These are phyloP conservation scores for Megalops cyprinoides DNA, from an alignment of 2,797 vertebrate species.

Conservation along the genomic window DNA sequence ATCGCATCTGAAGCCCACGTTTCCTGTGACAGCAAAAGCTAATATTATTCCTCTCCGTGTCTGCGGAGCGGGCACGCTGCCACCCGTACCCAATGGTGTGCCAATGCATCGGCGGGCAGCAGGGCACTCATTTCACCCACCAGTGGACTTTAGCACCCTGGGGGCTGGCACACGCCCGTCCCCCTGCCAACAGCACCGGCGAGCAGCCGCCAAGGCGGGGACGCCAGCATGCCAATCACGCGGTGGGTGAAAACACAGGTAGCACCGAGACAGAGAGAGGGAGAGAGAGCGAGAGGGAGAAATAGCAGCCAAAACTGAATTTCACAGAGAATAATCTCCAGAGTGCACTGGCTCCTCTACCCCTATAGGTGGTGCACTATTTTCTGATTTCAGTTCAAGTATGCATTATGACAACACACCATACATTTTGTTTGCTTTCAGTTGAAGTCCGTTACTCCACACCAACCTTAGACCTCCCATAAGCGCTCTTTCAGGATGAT, in stretches of 20 bases:
- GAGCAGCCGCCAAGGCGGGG: not conserved
- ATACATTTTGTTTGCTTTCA: no score
- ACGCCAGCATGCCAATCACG: constrained; percentile 2
- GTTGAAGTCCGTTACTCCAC: no score
- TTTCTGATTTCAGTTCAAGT: no score
- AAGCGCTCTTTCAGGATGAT: no score
- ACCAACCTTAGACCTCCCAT: no score
- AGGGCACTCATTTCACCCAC: constrained; percentile 19
- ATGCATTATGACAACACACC: no score
- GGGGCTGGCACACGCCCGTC: not conserved
- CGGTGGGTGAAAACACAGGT: not conserved
- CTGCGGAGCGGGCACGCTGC: not conserved
- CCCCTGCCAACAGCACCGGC: not conserved
- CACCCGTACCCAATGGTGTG: not conserved
- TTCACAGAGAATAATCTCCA: no score
- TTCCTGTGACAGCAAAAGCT: constrained; percentile 7
- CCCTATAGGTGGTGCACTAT: not conserved
- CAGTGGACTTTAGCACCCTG: not conserved
- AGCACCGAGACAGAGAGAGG: not conserved
- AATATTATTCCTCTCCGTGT: constrained; percentile 5
- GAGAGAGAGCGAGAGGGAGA: not conserved
- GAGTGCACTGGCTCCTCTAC: not conserved
- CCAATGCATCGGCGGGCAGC: constrained; percentile 14
- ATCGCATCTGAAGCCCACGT: not conserved
- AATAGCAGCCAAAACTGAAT: no score